Percentiles rank a stretch among this genome's conserved stretches.
phyloP scores from a whole-genome alignment of 2,113 vertebrate species.

The Rana temporaria region DNA sequence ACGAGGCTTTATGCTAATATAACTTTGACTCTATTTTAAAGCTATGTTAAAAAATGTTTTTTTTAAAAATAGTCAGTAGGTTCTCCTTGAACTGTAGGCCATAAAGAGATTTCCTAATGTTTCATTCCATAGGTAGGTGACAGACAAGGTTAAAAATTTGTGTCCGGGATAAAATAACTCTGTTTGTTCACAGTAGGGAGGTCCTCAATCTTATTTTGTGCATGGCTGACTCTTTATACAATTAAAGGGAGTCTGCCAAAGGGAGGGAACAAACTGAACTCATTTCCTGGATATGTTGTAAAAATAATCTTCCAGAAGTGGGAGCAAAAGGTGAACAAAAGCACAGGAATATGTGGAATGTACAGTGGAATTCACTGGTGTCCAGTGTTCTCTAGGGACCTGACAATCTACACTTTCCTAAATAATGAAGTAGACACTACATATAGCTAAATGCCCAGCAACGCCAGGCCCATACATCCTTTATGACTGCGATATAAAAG shows the following conservation, averaged over 20 bases:
- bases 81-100: neutral
- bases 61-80: neutral
- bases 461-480: neutral
- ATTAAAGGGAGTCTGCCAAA: constrained; percentile 49
- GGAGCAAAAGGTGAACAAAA: constrained; percentile 53
- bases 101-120: neutral
- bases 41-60: neutral
- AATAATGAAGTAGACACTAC: constrained; percentile 21
- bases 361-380: constrained; percentile 33
- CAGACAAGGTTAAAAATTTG: constrained; percentile 1
- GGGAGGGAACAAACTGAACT: constrained; percentile 40
- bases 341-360: constrained; percentile 41
- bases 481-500: neutral
- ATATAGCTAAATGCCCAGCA: constrained; percentile 8
- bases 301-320: constrained; percentile 51
- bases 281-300: constrained; percentile 57
- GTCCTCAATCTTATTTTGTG: constrained; percentile 28
- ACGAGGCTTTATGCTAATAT: no score
- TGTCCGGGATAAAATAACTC: neutral
- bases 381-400: constrained; percentile 14
- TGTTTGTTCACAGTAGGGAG: constrained; percentile 32
- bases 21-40: no score
- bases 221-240: constrained; percentile 47
- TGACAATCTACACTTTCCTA: constrained; percentile 14
- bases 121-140: neutral